Conservation (phyloP, 2,888 invertebrate species). For the Hoplodrina ambigua region DNA sequence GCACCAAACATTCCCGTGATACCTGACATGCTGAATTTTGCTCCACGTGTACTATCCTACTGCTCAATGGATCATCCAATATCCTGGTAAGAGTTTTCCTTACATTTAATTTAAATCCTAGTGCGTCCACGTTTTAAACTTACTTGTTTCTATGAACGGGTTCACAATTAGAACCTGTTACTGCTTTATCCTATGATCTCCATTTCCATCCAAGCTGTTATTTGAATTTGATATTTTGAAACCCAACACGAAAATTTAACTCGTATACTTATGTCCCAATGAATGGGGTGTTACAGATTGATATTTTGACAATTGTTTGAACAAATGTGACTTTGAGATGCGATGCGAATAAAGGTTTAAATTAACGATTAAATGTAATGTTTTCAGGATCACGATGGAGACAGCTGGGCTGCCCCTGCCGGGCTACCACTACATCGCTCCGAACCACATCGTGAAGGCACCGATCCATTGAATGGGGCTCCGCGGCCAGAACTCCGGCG, state of each 20-base stretch:
- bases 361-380: conserved; percentile 52
- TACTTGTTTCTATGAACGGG: conserved; percentile 52
- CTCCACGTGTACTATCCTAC: conserved; percentile 89
- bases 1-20: conserved; percentile 86
- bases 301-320: conserved; percentile 46
- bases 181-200: conserved; percentile 68
- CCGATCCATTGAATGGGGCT: conserved; percentile 94
- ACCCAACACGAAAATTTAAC: conserved; percentile 47
- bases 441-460: conserved; percentile 97
- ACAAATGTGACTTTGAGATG: conserved; percentile 1
- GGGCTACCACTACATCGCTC: conserved; percentile 97
- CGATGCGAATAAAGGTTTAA: background rate
- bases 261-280: conserved; percentile 48
- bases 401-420: conserved; percentile 97
- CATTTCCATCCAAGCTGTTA: conserved; percentile 70
- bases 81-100: conserved; percentile 89
- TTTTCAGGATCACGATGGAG: conserved; percentile 97
- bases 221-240: conserved; percentile 60
- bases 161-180: conserved; percentile 49
- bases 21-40: conserved; percentile 84
- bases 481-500: conserved; percentile 78
- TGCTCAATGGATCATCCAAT: conserved; percentile 88
- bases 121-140: conserved; percentile 71
- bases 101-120: conserved; percentile 87
- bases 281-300: conserved; percentile 60